A percentile compares a stretch with the other conserved stretches of the same genome.
Conservation (phyloP, 2,888 invertebrate genomes). For the Rhagophthalmus giganteus region DNA sequence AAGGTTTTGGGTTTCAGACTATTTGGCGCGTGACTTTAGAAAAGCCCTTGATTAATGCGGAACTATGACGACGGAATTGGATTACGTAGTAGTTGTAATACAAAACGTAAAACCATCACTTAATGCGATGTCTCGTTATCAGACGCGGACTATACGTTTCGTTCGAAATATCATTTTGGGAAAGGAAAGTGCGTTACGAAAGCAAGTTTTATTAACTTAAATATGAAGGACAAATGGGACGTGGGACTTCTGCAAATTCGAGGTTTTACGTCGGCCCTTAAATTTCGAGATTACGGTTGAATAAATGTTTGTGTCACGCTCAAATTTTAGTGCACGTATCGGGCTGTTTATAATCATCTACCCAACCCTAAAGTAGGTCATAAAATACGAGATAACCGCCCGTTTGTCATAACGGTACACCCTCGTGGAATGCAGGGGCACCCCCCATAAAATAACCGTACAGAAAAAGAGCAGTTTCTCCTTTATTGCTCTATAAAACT, state of each 20-base stretch:
- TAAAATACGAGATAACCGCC: conserved; percentile 15
- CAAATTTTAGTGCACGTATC: background rate
- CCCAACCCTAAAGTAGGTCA: conserved; percentile 15
- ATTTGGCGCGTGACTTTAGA: conserved; percentile 24
- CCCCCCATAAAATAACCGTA: conserved; percentile 22
- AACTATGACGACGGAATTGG: conserved; percentile 9
- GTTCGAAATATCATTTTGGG: too few relatives aligned
- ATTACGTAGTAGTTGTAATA: conserved; percentile 9
- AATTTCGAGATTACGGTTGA: too few relatives aligned
- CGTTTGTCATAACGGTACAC: conserved; percentile 23
- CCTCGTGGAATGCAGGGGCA: conserved; percentile 11
- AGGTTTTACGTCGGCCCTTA: too few relatives aligned
- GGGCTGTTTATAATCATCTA: conserved; percentile 4
- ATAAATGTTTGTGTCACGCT: background rate
- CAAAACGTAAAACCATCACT: too few relatives aligned
- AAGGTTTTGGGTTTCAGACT: conserved; percentile 23
- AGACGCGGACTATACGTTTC: too few relatives aligned
- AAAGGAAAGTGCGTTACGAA: too few relatives aligned
- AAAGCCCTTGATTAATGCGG: conserved; percentile 23
- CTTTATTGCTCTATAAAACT: conserved; percentile 15
- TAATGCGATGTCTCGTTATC: too few relatives aligned
- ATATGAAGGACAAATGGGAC: background rate
- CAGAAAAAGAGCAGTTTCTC: conserved; percentile 20
- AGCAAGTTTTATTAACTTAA: too few relatives aligned
- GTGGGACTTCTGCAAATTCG: background rate